Conservation (phyloP, 2,888 invertebrate genomes). For the Stomorhina lunata region DNA sequence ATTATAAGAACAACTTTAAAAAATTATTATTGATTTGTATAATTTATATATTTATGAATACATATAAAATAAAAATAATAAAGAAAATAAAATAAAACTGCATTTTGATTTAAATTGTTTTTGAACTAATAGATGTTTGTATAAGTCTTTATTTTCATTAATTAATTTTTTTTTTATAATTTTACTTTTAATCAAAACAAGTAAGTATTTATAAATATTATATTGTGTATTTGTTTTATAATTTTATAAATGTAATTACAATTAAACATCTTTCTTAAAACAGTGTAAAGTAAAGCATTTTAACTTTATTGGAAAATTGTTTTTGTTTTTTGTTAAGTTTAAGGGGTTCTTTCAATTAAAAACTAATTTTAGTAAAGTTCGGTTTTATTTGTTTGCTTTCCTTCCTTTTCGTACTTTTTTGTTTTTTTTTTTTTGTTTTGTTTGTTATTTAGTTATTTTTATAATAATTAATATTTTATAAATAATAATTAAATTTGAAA, state of each 20-base stretch:
- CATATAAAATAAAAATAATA: constrained; percentile 4
- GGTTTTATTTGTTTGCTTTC: constrained; percentile 27
- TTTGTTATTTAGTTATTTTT: neutral
- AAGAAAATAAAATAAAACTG: neutral
- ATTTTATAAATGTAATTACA: neutral
- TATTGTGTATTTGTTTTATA: neutral
- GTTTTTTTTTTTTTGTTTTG: neutral
- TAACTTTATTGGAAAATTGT: constrained; percentile 18
- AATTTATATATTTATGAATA: neutral
- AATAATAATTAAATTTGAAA: constrained; percentile 50
- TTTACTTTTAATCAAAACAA: constrained; percentile 38
- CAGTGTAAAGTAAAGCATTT: constrained; percentile 19
- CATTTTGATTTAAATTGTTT: neutral
- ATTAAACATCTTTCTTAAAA: constrained; percentile 25
- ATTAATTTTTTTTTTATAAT: no score
- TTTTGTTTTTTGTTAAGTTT: constrained; percentile 4
- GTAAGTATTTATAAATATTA: constrained; percentile 21
- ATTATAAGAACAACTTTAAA: neutral
- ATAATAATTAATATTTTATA: constrained; percentile 24
- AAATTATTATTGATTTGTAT: constrained; percentile 17
- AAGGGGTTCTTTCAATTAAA: constrained; percentile 41
- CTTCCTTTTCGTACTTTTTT: no score
- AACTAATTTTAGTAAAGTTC: constrained; percentile 46
- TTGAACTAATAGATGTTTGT: constrained; percentile 15
- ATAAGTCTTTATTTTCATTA: constrained; percentile 10